Evolutionary conservation across 2,888 invertebrate species (phyloP).

Genomic region (Drosophila sordidula): DNA sequence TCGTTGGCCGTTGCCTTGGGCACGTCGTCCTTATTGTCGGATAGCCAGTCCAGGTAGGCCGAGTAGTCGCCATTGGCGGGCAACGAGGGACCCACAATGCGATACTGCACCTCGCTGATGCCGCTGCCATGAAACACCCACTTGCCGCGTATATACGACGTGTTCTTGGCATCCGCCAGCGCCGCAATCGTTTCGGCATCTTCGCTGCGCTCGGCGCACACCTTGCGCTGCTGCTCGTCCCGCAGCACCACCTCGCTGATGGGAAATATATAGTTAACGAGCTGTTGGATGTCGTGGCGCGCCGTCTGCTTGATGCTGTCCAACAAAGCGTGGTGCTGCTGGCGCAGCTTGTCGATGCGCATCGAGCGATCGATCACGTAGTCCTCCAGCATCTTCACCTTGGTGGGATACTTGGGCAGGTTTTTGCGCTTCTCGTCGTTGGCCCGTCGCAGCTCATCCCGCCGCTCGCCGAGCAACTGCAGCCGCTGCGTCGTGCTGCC

Average conservation of each 20-base stretch:
- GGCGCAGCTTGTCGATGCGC: slow-evolving; percentile 86
- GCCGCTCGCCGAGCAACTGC: slow-evolving; percentile 85
- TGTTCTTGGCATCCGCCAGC: slow-evolving; percentile 90
- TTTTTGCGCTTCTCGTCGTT: slow-evolving; percentile 85
- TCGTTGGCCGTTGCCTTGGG: slow-evolving; percentile 85
- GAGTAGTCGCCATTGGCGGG: slow-evolving; percentile 94
- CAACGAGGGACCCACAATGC: slow-evolving; percentile 93
- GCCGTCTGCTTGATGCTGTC: slow-evolving; percentile 87
- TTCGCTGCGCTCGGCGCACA: slow-evolving; percentile 57
- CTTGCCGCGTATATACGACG: slow-evolving; percentile 91
- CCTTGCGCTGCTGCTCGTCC: slow-evolving; percentile 76
- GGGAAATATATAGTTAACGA: slow-evolving; percentile 90
- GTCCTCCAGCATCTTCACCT: slow-evolving; percentile 87
- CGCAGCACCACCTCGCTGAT: slow-evolving; percentile 85
- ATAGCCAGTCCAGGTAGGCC: slow-evolving; percentile 91
- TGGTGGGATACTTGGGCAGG: slow-evolving; percentile 88
- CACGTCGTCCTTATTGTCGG: slow-evolving; percentile 85
- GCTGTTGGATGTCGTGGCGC: slow-evolving; percentile 87
- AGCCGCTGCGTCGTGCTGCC: slow-evolving; percentile 77
- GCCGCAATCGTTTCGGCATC: slow-evolving; percentile 86
- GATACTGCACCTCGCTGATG: slow-evolving; percentile 89
- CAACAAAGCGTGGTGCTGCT: slow-evolving; percentile 86
- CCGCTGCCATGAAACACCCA: slow-evolving; percentile 89
- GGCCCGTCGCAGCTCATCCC: slow-evolving; percentile 83
- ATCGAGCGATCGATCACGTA: slow-evolving; percentile 86